These are phyloP conservation scores for Drosophila simulans DNA, from an alignment of 1,140 invertebrate genomes.

Conservation along the genomic window DNA sequence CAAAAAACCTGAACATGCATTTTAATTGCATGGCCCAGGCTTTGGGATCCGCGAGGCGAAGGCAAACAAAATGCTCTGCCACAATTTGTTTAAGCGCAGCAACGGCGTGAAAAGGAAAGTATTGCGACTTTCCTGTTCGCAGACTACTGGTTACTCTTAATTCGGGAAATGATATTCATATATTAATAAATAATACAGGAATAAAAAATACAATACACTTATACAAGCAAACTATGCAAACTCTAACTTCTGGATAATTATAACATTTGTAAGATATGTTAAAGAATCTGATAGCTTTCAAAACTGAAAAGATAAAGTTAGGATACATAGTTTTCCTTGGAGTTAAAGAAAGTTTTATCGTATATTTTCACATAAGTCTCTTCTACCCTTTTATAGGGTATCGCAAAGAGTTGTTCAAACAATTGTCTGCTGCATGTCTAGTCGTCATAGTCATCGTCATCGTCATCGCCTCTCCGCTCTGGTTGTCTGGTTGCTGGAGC, in stretches of 20 bases:
- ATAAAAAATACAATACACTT: too few relatives aligned
- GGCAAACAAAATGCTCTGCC: slow-evolving; percentile 69
- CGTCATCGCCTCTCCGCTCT: slow-evolving; percentile 17
- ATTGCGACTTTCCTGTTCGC: background rate
- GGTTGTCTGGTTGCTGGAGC: slow-evolving; percentile 11
- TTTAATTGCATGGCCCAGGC: slow-evolving; percentile 69
- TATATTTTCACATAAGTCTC: too few relatives aligned
- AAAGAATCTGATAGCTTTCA: too few relatives aligned
- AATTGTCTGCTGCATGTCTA: slow-evolving; percentile 78
- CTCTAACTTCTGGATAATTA: too few relatives aligned
- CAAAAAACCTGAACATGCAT: slow-evolving; percentile 78
- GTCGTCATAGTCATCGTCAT: slow-evolving; percentile 56
- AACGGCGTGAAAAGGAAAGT: slow-evolving; percentile 49
- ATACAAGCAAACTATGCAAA: too few relatives aligned
- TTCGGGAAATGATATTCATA: background rate
- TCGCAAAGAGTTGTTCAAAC: slow-evolving; percentile 53
- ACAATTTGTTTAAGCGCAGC: slow-evolving; percentile 63
- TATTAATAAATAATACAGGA: background rate
- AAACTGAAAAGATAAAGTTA: too few relatives aligned
- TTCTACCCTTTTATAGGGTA: slow-evolving; percentile 12
- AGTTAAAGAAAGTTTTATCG: too few relatives aligned
- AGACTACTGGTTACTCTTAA: slow-evolving; percentile 5
- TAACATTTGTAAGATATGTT: background rate
- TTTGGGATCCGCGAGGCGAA: slow-evolving; percentile 28
- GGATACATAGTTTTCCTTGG: too few relatives aligned